Base-by-base conservation (phyloP, 2,888 invertebrate genomes). In the Alsophila aescularia region DNA sequence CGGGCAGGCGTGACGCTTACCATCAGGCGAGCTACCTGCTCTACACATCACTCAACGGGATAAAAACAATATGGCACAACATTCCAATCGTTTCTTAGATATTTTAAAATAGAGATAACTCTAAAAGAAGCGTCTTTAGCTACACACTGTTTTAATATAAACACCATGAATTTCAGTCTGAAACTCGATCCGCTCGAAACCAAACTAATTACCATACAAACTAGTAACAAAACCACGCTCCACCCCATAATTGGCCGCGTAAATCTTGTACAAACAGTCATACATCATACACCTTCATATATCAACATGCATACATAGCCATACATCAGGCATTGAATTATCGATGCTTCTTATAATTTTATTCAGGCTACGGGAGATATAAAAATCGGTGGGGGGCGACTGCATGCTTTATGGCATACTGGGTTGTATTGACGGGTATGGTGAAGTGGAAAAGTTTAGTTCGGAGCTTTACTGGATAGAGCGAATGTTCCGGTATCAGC, bases 341-440 rank as follows among this genome's bases (percentile, higher is more conserved):
- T 56, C 50, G 55, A 13, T 9, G 45, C 41, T 56, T 13, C 75
- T 77, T 85, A 86, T 87, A 87, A 89, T 87, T 83, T 89, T 89
- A 90, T 89, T 83, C 87, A 77, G 83, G 77, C 75, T 78, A 81
- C 77, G 79, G 85, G 34, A 57, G 54, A 82, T 86, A 90, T 89
- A 89, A 90, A 89, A 90, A 85, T 77, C 90, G 76, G 85, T 88
- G 72, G 90, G 90, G 90, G 90, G 86, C 66, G 35, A 66, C 66
- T 64, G 57, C 57, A 76, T 85, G 77, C 71, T 87, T 87, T 86
- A 87, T 85, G 75, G 77, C 66, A 62, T 69, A 8, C 5, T 15
- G 44, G 42, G 16, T 3, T 8, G 49, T 52, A 61, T 35, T 55
- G 52, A 48, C 47, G 64, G 70, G 66, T 68, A 64, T 64, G 63